Evolutionary conservation across 2,113 vertebrate species (phyloP), one percentile per base, ranked within the genome.

Genomic region (Hemicordylus capensis): DNA sequence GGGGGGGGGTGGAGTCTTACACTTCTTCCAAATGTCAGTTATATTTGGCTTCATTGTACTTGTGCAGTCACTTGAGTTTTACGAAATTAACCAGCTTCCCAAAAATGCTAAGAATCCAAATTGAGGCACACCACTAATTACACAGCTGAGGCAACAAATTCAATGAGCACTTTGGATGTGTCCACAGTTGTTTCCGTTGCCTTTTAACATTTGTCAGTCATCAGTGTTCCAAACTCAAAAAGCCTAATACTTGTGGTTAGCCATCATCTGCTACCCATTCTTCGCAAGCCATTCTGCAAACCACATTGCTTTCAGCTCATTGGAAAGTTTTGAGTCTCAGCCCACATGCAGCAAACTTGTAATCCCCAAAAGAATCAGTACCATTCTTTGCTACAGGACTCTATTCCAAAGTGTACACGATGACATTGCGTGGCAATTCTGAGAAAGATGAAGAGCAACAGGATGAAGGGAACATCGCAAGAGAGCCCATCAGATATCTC

Each of bases 91-190:
- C 37, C 64, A 83, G 26, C 66, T 76, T 90, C 76, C 48, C 85
- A 91, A 63, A 93, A 87, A 92, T 87, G 70, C 78, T 63, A 87
- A 85, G 90, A 93, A 92, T 91, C 80, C 66, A 80, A 87, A 88
- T 76, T 89, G 91, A 79, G 90, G 90, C 83, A 79, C 86, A 89
- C 92, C 95, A 74, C 94, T 93, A 89, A 92, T 91, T 86, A 51
- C 87, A 89, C 79, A 73, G 93, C 88, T n/a, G 79, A 92, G 85
- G 93, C 80, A 94, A 95, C 91, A 59, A 90, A 70, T 86, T 89
- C 84, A 89, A 6, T 90, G 87, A 94, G 39, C 51, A 87, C 76
- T 88, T 83, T 84, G 77, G 73, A 61, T 81, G 54, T 77, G 63
- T 82, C 88, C 88, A 76, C 77, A 88, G 44, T 79, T 93, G 89